phyloP scores from a whole-genome alignment of 2,797 vertebrate genomes.

The Anguilla obscura region DNA sequence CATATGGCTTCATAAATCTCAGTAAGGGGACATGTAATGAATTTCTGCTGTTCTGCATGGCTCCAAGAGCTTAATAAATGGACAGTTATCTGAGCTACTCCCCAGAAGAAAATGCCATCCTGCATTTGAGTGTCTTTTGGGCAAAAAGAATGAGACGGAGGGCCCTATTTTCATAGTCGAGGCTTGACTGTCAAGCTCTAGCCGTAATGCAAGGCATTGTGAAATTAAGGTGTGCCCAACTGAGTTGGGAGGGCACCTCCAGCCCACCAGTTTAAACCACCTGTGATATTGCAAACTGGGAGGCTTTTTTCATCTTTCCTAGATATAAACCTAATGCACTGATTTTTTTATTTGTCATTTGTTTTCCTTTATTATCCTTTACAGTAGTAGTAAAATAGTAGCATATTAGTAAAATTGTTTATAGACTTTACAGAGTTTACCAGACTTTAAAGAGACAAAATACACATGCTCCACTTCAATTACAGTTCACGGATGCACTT shows the following conservation, averaged over 20 bases:
- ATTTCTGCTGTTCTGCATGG: conserved; percentile 47
- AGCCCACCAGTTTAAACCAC: too few species aligned
- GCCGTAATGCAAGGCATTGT: background rate
- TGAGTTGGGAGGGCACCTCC: too few species aligned
- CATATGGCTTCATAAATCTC: conserved; percentile 67
- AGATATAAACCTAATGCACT: too few species aligned
- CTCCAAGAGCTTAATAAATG: conserved; percentile 28
- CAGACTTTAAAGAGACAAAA: background rate
- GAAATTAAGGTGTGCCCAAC: background rate
- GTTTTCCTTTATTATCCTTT: too few species aligned
- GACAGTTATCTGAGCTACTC: background rate
- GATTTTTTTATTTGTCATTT: too few species aligned
- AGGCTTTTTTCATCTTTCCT: too few species aligned
- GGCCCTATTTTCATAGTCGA: background rate
- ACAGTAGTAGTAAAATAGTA: background rate
- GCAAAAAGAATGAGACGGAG: background rate
- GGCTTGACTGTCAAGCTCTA: background rate
- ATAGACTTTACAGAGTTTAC: background rate
- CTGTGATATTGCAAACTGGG: too few species aligned
- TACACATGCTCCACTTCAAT: background rate
- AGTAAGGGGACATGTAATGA: conserved; percentile 64
- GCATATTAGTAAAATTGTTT: background rate
- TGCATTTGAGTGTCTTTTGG: background rate
- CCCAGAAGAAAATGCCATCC: background rate
- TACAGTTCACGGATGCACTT: background rate